These are phyloP conservation scores for Puntigrus tetrazona DNA, from an alignment of 2,113 vertebrate genomes.

Conservation along the genomic window DNA sequence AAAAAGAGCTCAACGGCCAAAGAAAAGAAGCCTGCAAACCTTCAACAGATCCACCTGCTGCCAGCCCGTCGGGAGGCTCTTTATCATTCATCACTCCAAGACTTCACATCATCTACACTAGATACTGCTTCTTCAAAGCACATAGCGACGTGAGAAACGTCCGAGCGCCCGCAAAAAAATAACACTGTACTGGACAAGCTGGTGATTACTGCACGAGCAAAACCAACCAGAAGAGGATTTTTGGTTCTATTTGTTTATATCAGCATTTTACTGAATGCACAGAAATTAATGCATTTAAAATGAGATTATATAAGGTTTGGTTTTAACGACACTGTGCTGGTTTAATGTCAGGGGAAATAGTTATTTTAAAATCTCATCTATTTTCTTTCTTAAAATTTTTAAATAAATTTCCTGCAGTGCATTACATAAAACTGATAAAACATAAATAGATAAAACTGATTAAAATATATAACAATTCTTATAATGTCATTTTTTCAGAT, in stretches of 20 bases:
- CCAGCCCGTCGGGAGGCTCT: background rate
- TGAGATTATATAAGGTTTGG: background rate
- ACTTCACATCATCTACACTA: background rate
- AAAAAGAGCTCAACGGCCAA: background rate
- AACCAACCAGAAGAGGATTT: background rate
- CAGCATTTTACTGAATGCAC: background rate
- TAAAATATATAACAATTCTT: too few relatives aligned
- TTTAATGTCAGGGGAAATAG: background rate
- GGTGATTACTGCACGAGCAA: too few relatives aligned
- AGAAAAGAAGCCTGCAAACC: background rate
- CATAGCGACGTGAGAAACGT: background rate
- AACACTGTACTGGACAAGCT: too few relatives aligned
- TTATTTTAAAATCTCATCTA: background rate
- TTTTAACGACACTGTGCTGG: background rate
- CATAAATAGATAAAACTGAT: too few relatives aligned
- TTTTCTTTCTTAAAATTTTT: too few relatives aligned
- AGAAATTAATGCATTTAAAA: background rate
- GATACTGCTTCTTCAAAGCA: background rate
- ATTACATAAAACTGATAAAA: too few relatives aligned
- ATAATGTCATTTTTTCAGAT: too few relatives aligned
- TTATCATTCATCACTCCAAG: background rate
- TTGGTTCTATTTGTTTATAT: background rate
- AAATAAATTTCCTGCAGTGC: too few relatives aligned
- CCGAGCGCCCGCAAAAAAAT: background rate
- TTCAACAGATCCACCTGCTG: slow-evolving; percentile 20